Conservation (phyloP, 2,888 invertebrate genomes). For the Mamestra brassicae region DNA sequence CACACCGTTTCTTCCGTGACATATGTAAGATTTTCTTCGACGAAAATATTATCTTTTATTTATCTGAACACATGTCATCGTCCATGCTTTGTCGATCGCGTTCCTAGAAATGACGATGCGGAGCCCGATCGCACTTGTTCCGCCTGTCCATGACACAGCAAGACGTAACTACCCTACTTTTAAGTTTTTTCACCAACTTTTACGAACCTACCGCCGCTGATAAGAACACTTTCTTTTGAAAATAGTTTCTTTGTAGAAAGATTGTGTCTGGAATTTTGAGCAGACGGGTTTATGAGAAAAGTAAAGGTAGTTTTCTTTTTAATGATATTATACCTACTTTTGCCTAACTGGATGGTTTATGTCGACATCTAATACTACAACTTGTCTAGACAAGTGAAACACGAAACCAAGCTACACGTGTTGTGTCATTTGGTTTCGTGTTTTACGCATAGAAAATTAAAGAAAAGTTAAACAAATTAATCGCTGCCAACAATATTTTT, state of each 20-base stretch:
- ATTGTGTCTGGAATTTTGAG: slow-evolving; percentile 33
- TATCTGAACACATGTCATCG: not conserved
- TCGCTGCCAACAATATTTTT: no score
- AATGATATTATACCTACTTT: slow-evolving; percentile 26
- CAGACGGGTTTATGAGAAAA: slow-evolving; percentile 32
- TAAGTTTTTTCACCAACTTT: slow-evolving; percentile 32
- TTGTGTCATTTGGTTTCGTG: no score
- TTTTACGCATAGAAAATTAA: no score
- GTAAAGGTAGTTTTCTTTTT: slow-evolving; percentile 10
- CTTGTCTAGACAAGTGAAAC: not conserved
- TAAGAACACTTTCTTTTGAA: slow-evolving; percentile 49
- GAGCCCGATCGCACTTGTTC: not conserved
- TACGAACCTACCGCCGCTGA: slow-evolving; percentile 20
- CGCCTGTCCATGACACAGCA: slow-evolving; percentile 6
- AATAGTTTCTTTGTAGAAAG: slow-evolving; percentile 36
- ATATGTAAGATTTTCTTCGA: not conserved
- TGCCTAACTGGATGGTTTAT: not conserved
- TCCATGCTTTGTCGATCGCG: not conserved
- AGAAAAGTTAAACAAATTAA: no score
- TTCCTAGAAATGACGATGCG: not conserved
- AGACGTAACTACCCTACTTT: slow-evolving; percentile 26
- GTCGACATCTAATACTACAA: not conserved
- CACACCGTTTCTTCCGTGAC: not conserved
- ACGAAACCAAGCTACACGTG: no score
- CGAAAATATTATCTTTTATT: not conserved